A percentile compares a stretch with the other conserved stretches of the same genome.
These are phyloP conservation scores for Apodemia zela DNA, from an alignment of 2,888 invertebrate species.

Conservation along the genomic window DNA sequence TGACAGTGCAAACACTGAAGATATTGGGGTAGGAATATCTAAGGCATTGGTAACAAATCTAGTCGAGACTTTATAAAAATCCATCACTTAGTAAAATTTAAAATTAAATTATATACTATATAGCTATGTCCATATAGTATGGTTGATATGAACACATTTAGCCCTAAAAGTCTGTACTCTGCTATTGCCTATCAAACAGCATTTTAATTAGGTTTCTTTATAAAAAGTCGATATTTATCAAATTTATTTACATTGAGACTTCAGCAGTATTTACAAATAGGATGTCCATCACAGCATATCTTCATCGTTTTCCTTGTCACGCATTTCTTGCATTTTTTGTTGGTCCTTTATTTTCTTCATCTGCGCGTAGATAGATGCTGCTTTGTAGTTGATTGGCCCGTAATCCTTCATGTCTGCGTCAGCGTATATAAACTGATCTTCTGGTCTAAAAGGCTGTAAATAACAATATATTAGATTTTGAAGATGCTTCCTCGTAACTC, in stretches of 20 bases:
- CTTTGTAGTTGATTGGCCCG: conserved; percentile 95
- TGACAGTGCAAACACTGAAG: no score
- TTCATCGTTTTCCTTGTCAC: conserved; percentile 61
- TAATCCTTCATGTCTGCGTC: conserved; percentile 94
- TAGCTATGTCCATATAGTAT: no score
- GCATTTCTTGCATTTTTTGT: conserved; percentile 67
- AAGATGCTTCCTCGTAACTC: conserved; percentile 14
- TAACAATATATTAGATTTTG: conserved; percentile 39
- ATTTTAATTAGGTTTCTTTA: background rate
- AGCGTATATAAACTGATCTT: conserved; percentile 91
- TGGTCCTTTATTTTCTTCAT: conserved; percentile 84
- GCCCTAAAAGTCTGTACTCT: background rate
- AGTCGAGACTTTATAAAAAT: no score
- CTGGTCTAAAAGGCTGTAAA: conserved; percentile 88
- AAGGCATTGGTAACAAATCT: no score
- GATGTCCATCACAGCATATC: conserved; percentile 54
- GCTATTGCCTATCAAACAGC: background rate
- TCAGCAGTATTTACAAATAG: conserved; percentile 24
- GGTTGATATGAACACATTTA: no score
- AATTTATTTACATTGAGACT: conserved; percentile 17
- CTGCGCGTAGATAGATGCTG: conserved; percentile 90
- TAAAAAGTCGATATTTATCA: conserved; percentile 1
- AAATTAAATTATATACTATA: no score
- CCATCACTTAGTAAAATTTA: no score
- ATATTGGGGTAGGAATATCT: no score